Evolutionary conservation across 2,113 vertebrate genomes (phyloP).

Genomic region (Empidonax traillii): DNA sequence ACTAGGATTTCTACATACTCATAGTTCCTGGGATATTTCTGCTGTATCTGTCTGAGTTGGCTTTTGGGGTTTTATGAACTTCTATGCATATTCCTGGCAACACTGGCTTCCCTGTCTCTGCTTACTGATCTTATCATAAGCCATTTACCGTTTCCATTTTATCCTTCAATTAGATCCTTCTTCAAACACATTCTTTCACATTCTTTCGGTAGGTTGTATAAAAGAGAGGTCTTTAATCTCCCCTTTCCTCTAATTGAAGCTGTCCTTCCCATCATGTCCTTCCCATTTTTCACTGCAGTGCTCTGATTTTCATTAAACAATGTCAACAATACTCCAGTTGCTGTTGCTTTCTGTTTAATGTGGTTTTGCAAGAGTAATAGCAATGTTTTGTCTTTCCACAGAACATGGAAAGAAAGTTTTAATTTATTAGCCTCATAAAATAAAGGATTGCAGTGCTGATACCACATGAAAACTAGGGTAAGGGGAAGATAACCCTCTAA

Average conservation of each 20-base stretch:
- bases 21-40: constrained; percentile 29
- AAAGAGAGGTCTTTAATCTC: constrained; percentile 55
- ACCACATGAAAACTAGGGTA: background rate
- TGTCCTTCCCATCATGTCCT: background rate
- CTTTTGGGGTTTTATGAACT: background rate
- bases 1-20: constrained; percentile 1
- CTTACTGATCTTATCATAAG: constrained; percentile 24
- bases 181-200: constrained; percentile 39
- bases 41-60: background rate
- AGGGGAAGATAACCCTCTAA: background rate
- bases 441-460: background rate
- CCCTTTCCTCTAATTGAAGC: constrained; percentile 34
- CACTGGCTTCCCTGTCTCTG: background rate
- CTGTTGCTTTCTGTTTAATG: constrained; percentile 45
- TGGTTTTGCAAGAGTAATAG: constrained; percentile 41
- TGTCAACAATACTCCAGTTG: background rate
- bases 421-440: constrained; percentile 29
- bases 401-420: constrained; percentile 30
- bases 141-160: constrained; percentile 12
- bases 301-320: constrained; percentile 63
- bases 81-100: background rate
- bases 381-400: constrained; percentile 14
- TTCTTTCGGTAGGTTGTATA: constrained; percentile 15
- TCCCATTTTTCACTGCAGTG: constrained; percentile 16
- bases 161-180: constrained; percentile 47